Conservation (phyloP, 1,140 invertebrate species). For the Asbolus verrucosus region DNA sequence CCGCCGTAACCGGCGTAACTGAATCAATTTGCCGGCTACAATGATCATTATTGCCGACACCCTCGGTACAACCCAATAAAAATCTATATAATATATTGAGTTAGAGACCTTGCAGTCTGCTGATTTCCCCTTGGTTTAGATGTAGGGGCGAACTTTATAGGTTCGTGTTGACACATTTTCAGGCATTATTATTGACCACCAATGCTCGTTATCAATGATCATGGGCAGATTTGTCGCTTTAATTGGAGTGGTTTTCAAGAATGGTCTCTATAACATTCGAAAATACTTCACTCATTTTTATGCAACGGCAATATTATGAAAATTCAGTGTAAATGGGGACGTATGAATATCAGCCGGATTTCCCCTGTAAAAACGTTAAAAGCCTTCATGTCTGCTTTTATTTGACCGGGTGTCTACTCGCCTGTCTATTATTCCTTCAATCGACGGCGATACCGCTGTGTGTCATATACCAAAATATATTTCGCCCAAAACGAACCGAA, state of each 20-base stretch:
- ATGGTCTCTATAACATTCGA: constrained; percentile 40
- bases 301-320: constrained; percentile 38
- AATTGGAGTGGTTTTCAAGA: no score
- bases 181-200: constrained; percentile 22
- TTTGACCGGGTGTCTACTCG: constrained; percentile 47
- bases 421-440: constrained; percentile 46
- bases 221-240: no score
- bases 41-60: constrained; percentile 48
- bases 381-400: constrained; percentile 47
- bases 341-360: constrained; percentile 48
- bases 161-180: constrained; percentile 36
- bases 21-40: constrained; percentile 53
- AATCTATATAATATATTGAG: constrained; percentile 55
- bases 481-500: neutral
- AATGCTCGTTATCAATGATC: constrained; percentile 21
- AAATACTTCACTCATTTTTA: constrained; percentile 46
- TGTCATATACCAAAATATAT: constrained; percentile 36
- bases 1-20: constrained; percentile 47
- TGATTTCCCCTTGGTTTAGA: constrained; percentile 16
- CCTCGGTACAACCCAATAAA: constrained; percentile 53
- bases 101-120: constrained; percentile 38
- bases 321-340: constrained; percentile 35
- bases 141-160: constrained; percentile 14
- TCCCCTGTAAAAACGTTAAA: constrained; percentile 50
- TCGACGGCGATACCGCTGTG: constrained; percentile 17